Conservation (phyloP, 2,888 invertebrate genomes). For the Cactoblastis cactorum region DNA sequence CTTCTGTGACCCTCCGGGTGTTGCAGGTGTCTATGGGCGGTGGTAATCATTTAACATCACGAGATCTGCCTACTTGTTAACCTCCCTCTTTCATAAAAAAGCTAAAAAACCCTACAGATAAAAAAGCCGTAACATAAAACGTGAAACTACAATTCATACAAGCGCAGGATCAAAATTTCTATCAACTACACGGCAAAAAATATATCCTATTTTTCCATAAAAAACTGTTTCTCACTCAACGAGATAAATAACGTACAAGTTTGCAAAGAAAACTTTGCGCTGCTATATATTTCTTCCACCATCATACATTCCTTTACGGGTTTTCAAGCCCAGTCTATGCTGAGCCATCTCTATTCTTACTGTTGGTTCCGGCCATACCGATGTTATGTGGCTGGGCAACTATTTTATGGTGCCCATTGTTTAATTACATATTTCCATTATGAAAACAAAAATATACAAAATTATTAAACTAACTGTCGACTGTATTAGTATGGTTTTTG, state of each 20-base stretch:
- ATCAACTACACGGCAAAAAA: constrained; percentile 13
- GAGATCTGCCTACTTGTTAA: background rate
- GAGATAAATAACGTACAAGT: constrained; percentile 30
- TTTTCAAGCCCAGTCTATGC: constrained; percentile 11
- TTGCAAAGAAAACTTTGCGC: constrained; percentile 25
- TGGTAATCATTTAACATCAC: background rate
- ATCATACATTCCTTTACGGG: constrained; percentile 23
- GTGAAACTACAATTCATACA: background rate
- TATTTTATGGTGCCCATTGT: background rate
- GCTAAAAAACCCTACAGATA: no score
- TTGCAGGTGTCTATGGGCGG: no score
- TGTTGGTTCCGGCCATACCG: background rate
- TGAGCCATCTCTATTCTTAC: constrained; percentile 12
- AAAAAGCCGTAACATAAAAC: background rate
- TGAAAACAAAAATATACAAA: no score
- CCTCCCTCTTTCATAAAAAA: background rate
- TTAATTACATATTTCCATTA: no score
- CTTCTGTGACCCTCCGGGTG: no score
- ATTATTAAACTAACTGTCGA: no score
- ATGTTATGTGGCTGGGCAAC: background rate
- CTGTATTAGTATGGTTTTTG: no score
- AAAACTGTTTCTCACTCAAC: constrained; percentile 23
- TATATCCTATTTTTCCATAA: constrained; percentile 24
- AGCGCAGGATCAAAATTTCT: background rate
- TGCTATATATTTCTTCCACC: constrained; percentile 25